Percentiles rank a stretch among this genome's conserved stretches.
Evolutionary conservation across 2,888 invertebrate genomes (phyloP).

Genomic region (Pogonocherus hispidulus): DNA sequence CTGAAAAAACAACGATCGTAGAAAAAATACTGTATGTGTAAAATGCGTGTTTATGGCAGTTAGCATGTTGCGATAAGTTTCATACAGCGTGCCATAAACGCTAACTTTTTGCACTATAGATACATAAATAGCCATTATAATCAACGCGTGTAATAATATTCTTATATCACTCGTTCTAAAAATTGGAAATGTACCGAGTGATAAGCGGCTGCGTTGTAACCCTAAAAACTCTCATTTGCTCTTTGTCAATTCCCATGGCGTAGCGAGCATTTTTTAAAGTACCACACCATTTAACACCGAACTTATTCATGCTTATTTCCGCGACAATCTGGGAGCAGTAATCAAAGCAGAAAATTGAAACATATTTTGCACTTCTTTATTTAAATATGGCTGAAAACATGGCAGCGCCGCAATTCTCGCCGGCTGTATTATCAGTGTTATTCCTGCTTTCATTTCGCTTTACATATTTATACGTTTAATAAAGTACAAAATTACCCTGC

Average conservation of each 20-base stretch:
- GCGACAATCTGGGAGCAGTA: slow-evolving; percentile 14
- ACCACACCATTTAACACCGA: slow-evolving; percentile 3
- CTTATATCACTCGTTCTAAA: no score
- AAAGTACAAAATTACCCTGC: slow-evolving; percentile 58
- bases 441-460: slow-evolving; percentile 57
- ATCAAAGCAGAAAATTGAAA: slow-evolving; percentile 42
- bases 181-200: neutral
- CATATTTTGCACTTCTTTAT: slow-evolving; percentile 40
- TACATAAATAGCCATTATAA: no score
- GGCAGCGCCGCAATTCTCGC: slow-evolving; percentile 34
- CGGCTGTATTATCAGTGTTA: slow-evolving; percentile 56
- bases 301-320: slow-evolving; percentile 19
- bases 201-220: neutral
- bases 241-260: neutral
- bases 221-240: neutral
- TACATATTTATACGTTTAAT: slow-evolving; percentile 62
- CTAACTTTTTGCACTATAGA: no score
- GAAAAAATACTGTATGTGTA: no score
- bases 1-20: no score
- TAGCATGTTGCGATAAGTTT: no score
- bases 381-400: slow-evolving; percentile 21
- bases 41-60: no score
- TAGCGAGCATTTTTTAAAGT: neutral
- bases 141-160: no score
- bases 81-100: no score